Conservation (phyloP, 2,797 vertebrate genomes). For the Xerus rutilus region DNA sequence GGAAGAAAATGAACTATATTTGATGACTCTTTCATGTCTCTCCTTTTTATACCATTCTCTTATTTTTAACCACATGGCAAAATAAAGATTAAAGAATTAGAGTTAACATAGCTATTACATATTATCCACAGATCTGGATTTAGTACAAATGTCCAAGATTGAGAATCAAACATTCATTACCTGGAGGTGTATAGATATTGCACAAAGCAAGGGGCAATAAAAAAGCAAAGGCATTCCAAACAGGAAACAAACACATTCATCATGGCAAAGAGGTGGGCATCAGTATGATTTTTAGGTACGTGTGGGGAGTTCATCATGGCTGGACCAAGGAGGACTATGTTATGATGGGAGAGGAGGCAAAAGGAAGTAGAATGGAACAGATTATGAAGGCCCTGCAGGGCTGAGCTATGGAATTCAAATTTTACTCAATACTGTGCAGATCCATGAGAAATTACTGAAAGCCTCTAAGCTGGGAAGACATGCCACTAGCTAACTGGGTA, state of each 20-base stretch:
- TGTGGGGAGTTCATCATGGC: neutral
- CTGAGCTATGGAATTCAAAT: neutral
- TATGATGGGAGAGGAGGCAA: neutral
- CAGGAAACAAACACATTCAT: neutral
- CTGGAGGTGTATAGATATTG: neutral
- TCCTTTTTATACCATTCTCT: no score
- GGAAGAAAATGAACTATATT: neutral
- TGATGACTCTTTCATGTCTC: neutral
- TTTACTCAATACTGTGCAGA: neutral
- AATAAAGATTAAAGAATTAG: neutral
- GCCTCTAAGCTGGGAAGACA: neutral
- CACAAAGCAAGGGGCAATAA: neutral
- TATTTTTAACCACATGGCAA: neutral
- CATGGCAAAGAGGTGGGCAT: neutral
- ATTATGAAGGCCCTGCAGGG: neutral
- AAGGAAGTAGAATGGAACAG: neutral
- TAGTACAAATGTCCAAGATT: neutral
- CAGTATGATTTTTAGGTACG: neutral
- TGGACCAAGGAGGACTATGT: neutral
- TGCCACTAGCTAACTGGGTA: neutral
- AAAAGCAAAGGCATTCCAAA: neutral
- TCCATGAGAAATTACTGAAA: neutral
- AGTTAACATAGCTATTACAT: neutral
- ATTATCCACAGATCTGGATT: neutral
- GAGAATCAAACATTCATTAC: neutral